A percentile compares a stretch with the other conserved stretches of the same genome.
Conservation (phyloP, 2,797 vertebrate genomes). For the Helarctos malayanus region DNA sequence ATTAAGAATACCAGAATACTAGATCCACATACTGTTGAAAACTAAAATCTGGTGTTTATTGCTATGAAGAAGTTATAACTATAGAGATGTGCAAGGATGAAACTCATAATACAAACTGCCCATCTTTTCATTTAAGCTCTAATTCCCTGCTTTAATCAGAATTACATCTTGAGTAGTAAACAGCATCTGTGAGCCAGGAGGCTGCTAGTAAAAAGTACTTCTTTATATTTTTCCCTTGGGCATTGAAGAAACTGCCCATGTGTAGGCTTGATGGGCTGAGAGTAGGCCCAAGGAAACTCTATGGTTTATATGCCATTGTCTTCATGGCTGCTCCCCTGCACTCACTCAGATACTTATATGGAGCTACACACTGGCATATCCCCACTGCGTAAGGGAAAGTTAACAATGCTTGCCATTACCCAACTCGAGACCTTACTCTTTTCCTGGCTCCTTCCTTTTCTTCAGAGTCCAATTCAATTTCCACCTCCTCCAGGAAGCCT, state of each 20-base stretch:
- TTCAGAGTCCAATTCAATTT: not conserved
- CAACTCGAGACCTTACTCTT: not conserved
- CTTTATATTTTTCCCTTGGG: not conserved
- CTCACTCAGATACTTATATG: not conserved
- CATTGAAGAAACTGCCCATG: not conserved
- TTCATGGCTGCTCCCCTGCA: not conserved
- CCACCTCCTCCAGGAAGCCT: constrained; percentile 32
- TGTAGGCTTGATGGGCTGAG: not conserved
- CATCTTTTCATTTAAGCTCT: constrained; percentile 46
- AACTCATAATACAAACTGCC: not conserved
- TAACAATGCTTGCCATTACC: not conserved
- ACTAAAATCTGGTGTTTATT: constrained; percentile 69
- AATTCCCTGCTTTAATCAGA: constrained; percentile 65
- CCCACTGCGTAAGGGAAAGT: not conserved
- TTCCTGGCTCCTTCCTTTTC: not conserved
- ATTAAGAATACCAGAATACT: constrained; percentile 65
- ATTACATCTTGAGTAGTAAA: constrained; percentile 51
- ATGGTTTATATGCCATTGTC: not conserved
- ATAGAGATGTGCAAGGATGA: constrained; percentile 42
- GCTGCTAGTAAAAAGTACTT: not conserved
- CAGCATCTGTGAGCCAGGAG: constrained; percentile 67
- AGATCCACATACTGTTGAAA: constrained; percentile 68
- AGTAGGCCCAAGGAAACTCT: not conserved
- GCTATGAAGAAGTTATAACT: constrained; percentile 48
- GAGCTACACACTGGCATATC: no score